Evolutionary conservation across 2,888 invertebrate species (phyloP), one percentile per base, ranked within the genome.

Genomic region (Drosophila macrospina): DNA sequence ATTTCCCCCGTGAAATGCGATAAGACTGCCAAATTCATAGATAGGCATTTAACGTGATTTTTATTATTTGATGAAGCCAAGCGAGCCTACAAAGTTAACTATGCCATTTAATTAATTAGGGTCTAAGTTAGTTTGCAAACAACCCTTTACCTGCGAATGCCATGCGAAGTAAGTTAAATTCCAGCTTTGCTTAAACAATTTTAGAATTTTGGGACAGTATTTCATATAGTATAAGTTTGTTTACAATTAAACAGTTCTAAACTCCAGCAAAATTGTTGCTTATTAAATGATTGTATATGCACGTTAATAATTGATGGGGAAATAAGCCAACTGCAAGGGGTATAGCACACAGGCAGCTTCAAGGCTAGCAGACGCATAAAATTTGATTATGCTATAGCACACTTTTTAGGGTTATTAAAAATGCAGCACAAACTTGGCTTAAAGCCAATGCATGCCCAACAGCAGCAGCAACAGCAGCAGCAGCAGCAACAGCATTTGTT

Each of bases 41-140:
- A 85, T 82, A 69, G 80, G 69, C 68, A 73, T 66, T 70, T 66
- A 61, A 34, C 76, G 76, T 82, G 77, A 80, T 80, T 83, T 86
- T 75, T 76, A 65, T 75, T 76, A 65, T 86, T 78, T 74, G 69
- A 74, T 76, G 62, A 69, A 55, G 55, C 34, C 56, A 63, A 39
- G 34, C 48, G 44, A 10, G 56, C 4, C 64, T 26, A 10, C 1
- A 30, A 47, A 57, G 54, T 60, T 70, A 1, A n/a, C 52, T 34
- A 51, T 42, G 5, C n/a, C 26, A 11, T 15, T 55, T 55, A 42
- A 44, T 55, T 55, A 55, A 44, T 44, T 34, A 24, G 41, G 30
- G 20, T 28, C 24, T 39, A 1, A 26, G 39, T 28, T 39, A 44
- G 32, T 55, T 55, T 13, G 6, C 1, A 41, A 42, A 11, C 7